These are phyloP conservation scores for Agapornis canus DNA, from an alignment of 2,797 vertebrate genomes.

Conservation along the genomic window DNA sequence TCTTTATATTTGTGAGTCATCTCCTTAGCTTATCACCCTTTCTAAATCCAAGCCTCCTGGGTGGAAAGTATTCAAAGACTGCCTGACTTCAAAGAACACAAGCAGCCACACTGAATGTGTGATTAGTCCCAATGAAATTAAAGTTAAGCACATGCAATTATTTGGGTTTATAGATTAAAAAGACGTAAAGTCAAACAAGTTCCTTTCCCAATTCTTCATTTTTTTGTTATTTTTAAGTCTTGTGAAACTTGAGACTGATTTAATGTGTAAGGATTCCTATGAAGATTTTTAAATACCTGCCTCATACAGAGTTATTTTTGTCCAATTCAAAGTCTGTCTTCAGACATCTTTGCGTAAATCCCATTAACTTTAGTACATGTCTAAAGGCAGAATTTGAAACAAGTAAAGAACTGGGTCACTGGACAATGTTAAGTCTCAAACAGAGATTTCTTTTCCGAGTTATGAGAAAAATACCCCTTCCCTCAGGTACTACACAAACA, in stretches of 20 bases:
- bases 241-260: background rate
- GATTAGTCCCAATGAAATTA: background rate
- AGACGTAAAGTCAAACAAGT: background rate
- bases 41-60: background rate
- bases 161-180: background rate
- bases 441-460: background rate
- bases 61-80: background rate
- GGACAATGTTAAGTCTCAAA: slow-evolving; percentile 13
- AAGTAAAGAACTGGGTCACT: slow-evolving; percentile 29
- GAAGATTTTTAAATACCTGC: background rate
- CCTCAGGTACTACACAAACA: background rate
- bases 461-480: background rate
- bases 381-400: slow-evolving; percentile 32
- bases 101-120: background rate
- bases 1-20: background rate
- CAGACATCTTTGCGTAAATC: background rate
- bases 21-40: background rate
- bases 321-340: background rate
- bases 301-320: background rate
- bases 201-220: background rate
- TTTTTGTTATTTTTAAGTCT: background rate
- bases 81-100: background rate
- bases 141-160: background rate
- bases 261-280: background rate
- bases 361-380: slow-evolving; percentile 16